Evolutionary conservation across 1,140 invertebrate species (phyloP), one percentile per base, ranked within the genome.

Genomic region (Meloidogyne exigua): DNA sequence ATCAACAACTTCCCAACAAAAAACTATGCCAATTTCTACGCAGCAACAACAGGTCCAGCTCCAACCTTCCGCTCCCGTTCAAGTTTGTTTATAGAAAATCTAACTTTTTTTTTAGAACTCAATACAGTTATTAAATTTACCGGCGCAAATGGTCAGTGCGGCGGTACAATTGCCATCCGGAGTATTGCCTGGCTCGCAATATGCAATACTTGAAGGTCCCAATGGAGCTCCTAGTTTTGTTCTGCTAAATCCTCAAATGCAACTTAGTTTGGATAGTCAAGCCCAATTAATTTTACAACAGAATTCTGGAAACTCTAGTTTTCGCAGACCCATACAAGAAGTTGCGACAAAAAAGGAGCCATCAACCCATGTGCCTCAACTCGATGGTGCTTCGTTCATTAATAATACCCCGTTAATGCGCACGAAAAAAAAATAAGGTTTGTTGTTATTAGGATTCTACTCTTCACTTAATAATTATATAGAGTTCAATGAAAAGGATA

Each of bases 151-250:
- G 49, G 18, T 57, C 9, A n/a, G 7, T 57, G 49, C 49, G 18
- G 49, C 49, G 1, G 49, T 57, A n/a, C 49, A 57, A 10, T 21
- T 57, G 2, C 49, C 49, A n/a, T 1, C 49, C 2, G 49, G 49
- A n/a, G 18, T 57, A 57, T 21, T 57, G 9, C 49, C 49, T 57
- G 49, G 49, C 2, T 57, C 49, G 4, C 49, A 57, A 57, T 57
- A n/a, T 57, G 49, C 49, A 7, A 57, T 57, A n/a, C 18, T 57
- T 57, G 66, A 68, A 36, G 66, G 66, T 5, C 66, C 66, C 10
- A 42, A 42, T 68, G 66, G 66, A n/a, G 25, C 65, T 9, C 66
- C 28, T 18, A 68, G n/a, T 68, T 68, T 68, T 3, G 39, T 68
- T 68, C n/a, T 68, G 66, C 39, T 68, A 5, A 42, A 42, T 23